These are phyloP conservation scores for Hyaena hyaena DNA, from an alignment of 2,113 vertebrate species.

Conservation along the genomic window DNA sequence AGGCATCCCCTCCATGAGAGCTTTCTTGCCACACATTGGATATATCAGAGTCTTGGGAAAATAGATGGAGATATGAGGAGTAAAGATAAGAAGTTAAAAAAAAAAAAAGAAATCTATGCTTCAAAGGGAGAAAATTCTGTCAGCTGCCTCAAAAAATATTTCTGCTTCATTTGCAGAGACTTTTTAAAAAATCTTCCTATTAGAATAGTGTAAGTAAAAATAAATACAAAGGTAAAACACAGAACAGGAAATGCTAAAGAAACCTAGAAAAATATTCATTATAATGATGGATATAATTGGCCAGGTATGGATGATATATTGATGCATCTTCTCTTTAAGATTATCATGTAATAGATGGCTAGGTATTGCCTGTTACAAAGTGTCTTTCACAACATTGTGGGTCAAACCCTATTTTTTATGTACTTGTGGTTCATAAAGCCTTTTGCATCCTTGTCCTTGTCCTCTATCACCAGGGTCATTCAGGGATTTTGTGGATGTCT, in stretches of 20 bases:
- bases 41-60: background rate
- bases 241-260: background rate
- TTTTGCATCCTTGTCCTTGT: background rate
- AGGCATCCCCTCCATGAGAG: no score
- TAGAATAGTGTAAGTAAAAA: slow-evolving; percentile 20
- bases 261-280: background rate
- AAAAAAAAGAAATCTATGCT: background rate
- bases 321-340: slow-evolving; percentile 7
- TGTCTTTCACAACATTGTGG: background rate
- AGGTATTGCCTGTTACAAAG: background rate
- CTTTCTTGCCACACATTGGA: background rate
- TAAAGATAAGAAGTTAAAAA: background rate
- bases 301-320: background rate
- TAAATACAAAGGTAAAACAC: slow-evolving; percentile 7
- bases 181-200: background rate
- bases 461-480: background rate
- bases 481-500: background rate
- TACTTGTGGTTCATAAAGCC: background rate
- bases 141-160: slow-evolving; percentile 31
- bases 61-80: background rate
- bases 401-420: background rate
- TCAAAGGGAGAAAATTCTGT: slow-evolving; percentile 26
- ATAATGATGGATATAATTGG: background rate
- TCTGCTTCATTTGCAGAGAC: slow-evolving; percentile 22
- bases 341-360: background rate